Conservation (phyloP, 2,797 vertebrate species). For the Lacerta viridis region DNA sequence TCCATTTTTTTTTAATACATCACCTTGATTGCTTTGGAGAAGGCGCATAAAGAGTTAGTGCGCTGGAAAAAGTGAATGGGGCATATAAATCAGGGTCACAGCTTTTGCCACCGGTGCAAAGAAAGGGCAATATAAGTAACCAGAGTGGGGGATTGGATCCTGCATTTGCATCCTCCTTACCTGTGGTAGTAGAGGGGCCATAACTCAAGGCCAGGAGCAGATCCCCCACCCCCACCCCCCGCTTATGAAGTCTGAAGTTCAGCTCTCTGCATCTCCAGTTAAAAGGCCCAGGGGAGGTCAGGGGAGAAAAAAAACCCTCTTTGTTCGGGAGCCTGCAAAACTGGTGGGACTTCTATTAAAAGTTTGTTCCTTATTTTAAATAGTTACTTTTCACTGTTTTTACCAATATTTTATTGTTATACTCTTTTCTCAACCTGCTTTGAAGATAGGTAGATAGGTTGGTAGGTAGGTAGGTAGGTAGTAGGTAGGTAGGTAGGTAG, state of each 20-base stretch:
- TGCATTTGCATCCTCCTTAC: constrained; percentile 44
- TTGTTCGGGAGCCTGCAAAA: not conserved
- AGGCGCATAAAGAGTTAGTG: not conserved
- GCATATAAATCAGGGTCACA: constrained; percentile 50
- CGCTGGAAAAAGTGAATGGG: not conserved
- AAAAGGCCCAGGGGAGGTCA: not conserved
- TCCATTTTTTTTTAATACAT: constrained; percentile 14
- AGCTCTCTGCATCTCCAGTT: not conserved
- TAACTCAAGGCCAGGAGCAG: not conserved
- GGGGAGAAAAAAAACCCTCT: not conserved
- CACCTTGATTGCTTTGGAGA: constrained; percentile 39
- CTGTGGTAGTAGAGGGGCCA: constrained; percentile 27
- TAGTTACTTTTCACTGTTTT: no score
- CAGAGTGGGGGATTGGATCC: constrained; percentile 36
- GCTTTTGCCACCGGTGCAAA: not conserved
- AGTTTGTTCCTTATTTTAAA: no score
- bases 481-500: no score
- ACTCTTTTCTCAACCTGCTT: no score
- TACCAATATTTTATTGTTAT: no score
- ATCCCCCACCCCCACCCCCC: not conserved
- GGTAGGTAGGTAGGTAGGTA: no score
- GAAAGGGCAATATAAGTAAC: constrained; percentile 23
- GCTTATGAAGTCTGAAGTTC: not conserved
- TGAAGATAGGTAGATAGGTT: no score
- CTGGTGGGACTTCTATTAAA: no score